Evolutionary conservation across 2,113 vertebrate genomes (phyloP).

Genomic region (Pygathrix nemaeus): DNA sequence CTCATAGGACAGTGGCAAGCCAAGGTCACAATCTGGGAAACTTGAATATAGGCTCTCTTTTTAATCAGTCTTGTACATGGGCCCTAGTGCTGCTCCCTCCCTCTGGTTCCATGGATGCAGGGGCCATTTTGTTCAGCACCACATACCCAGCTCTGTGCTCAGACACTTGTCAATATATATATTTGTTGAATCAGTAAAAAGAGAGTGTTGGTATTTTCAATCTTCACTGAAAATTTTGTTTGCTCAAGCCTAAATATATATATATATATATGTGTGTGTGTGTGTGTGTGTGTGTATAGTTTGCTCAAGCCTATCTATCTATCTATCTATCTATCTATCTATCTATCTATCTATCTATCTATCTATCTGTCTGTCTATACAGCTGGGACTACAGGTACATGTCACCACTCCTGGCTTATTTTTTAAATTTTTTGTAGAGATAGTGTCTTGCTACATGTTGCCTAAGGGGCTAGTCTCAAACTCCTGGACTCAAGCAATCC

Average conservation of each 20-base stretch:
- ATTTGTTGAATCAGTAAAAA: neutral
- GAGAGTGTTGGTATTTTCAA: neutral
- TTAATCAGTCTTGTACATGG: neutral
- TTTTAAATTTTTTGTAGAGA: too few species aligned
- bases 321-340: too few species aligned
- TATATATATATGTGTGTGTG: too few species aligned
- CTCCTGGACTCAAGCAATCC: too few species aligned
- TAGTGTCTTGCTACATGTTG: too few species aligned
- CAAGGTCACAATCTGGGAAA: neutral
- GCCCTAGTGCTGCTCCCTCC: neutral
- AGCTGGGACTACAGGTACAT: too few species aligned
- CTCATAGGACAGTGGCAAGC: neutral
- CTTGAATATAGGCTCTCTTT: neutral
- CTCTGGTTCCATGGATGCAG: neutral
- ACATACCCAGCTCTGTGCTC: neutral
- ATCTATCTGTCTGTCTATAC: rapidly evolving
- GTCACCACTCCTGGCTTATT: too few species aligned
- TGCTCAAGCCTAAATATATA: neutral
- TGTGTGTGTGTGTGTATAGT: too few species aligned
- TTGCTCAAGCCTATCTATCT: too few species aligned
- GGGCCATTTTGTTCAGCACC: neutral
- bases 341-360: too few species aligned
- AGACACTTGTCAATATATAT: neutral
- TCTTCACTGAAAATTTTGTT: neutral
- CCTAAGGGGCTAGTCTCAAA: too few species aligned